Conservation (phyloP, 2,113 vertebrate species). For the Corythaeola cristata region DNA sequence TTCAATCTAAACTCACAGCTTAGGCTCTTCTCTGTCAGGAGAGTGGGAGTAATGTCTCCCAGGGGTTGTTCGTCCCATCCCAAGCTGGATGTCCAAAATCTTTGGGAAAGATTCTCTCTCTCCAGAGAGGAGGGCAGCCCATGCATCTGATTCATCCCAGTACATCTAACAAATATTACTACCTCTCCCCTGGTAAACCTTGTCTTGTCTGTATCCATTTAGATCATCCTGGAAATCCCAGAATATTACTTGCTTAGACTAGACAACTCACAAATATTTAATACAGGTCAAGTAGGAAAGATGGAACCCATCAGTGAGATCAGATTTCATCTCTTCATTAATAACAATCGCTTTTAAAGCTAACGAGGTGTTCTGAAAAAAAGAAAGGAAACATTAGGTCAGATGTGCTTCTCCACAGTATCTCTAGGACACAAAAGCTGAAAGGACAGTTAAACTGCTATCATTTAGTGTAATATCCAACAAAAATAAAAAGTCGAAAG, state of each 20-base stretch:
- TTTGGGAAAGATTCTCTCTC: neutral
- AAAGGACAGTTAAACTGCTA: neutral
- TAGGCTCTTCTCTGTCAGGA: neutral
- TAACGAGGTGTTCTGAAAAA: neutral
- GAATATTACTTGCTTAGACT: neutral
- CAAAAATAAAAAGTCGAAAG: neutral
- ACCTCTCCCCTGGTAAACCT: neutral
- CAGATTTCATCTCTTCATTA: neutral
- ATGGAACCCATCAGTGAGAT: neutral
- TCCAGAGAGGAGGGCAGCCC: neutral
- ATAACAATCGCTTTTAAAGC: neutral
- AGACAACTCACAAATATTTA: neutral
- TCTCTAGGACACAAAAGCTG: neutral
- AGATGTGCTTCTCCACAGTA: neutral
- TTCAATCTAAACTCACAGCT: neutral
- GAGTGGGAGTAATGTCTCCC: neutral
- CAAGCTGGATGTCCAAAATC: rapidly evolving
- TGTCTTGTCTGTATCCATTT: neutral
- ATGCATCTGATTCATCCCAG: neutral
- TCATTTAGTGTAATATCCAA: neutral
- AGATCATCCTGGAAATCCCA: neutral
- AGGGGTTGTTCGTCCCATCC: neutral
- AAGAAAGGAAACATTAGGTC: neutral
- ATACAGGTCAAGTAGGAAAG: neutral
- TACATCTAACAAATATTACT: neutral